Conservation (phyloP, 1,140 invertebrate species). For the Macrocentrus cingulum region DNA sequence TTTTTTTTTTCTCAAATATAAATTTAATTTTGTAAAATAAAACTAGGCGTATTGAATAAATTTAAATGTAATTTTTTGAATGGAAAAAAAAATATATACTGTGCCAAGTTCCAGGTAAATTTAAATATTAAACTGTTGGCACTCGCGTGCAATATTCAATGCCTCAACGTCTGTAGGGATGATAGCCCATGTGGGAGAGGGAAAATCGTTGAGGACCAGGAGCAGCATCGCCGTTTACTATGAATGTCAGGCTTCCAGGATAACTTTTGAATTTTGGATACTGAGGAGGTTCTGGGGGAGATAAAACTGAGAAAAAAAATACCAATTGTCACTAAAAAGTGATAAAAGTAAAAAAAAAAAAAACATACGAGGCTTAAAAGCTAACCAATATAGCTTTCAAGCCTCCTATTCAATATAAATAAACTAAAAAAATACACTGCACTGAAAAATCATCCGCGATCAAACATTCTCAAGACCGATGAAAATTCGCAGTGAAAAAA, state of each 20-base stretch:
- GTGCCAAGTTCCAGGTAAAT: too few relatives aligned
- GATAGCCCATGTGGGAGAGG: slow-evolving; percentile 49
- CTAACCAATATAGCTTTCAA: too few relatives aligned
- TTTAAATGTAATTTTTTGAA: too few relatives aligned
- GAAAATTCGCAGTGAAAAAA: slow-evolving; percentile 38
- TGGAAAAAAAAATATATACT: too few relatives aligned
- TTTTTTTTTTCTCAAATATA: too few relatives aligned
- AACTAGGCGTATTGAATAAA: too few relatives aligned
- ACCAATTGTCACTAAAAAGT: neutral
- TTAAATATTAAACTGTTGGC: too few relatives aligned
- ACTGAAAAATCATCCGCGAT: slow-evolving; percentile 29
- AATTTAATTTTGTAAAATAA: too few relatives aligned
- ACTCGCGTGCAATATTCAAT: slow-evolving; percentile 24
- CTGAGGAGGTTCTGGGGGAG: slow-evolving; percentile 42
- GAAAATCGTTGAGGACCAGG: slow-evolving; percentile 55
- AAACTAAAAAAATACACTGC: slow-evolving; percentile 49
- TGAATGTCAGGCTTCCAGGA: slow-evolving; percentile 44
- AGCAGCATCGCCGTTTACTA: slow-evolving; percentile 49
- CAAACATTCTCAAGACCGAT: slow-evolving; percentile 36
- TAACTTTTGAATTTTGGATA: slow-evolving; percentile 51
- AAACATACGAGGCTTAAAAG: slow-evolving; percentile 42
- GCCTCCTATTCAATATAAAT: too few relatives aligned
- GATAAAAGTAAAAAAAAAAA: neutral
- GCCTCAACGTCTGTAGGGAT: slow-evolving; percentile 53
- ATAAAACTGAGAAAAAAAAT: slow-evolving; percentile 32